Conservation (phyloP, 2,888 invertebrate genomes). For the Pyrocoelia pectoralis region DNA sequence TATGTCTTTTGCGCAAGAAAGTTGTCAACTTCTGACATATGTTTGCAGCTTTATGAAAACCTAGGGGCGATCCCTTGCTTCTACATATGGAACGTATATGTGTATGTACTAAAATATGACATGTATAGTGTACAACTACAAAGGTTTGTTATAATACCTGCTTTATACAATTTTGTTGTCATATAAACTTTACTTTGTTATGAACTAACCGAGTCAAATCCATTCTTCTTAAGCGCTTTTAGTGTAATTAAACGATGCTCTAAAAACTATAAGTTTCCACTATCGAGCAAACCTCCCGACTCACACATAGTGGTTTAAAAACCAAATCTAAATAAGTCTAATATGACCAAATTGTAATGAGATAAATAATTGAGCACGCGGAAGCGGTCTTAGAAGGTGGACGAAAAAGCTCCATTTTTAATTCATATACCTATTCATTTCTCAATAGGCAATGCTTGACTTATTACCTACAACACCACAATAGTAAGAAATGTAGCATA, state of each 20-base stretch:
- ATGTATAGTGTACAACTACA: constrained; percentile 37
- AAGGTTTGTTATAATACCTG: constrained; percentile 39
- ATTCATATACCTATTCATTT: too few relatives aligned
- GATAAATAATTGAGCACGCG: too few relatives aligned
- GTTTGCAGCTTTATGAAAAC: constrained; percentile 35
- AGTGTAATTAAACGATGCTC: neutral
- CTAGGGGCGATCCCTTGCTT: constrained; percentile 41
- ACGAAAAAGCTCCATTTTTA: too few relatives aligned
- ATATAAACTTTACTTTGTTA: constrained; percentile 31
- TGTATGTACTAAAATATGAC: constrained; percentile 41
- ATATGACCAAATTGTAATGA: too few relatives aligned
- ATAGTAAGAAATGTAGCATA: too few relatives aligned
- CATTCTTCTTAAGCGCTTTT: neutral
- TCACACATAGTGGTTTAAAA: too few relatives aligned
- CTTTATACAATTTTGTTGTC: constrained; percentile 37
- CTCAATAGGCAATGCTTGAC: too few relatives aligned
- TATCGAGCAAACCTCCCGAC: too few relatives aligned
- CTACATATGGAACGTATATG: constrained; percentile 31
- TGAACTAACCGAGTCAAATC: constrained; percentile 21
- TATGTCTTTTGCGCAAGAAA: constrained; percentile 22
- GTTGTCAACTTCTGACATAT: constrained; percentile 32
- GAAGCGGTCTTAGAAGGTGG: too few relatives aligned
- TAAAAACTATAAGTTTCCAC: too few relatives aligned
- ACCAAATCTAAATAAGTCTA: too few relatives aligned
- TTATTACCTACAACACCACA: too few relatives aligned